Evolutionary conservation across 2,113 vertebrate species (phyloP).

Genomic region (Boulengeromyrus knoepffleri): DNA sequence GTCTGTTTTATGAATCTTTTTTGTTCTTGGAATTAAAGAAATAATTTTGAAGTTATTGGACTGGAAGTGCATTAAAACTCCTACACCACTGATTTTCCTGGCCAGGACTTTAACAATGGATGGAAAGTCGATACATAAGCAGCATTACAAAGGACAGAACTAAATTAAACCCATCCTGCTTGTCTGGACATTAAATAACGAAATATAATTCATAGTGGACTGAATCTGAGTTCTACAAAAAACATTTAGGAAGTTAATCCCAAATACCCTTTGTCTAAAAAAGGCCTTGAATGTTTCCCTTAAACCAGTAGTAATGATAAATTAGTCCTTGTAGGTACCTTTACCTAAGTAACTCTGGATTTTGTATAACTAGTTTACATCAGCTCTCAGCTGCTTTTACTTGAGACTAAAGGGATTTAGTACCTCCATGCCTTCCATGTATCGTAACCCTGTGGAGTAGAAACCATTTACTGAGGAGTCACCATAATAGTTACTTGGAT

Average conservation of each 20-base stretch:
- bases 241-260: not conserved
- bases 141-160: not conserved
- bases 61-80: not conserved
- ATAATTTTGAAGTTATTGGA: not conserved
- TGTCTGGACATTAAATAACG: not conserved
- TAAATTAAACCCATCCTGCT: not conserved
- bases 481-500: not conserved
- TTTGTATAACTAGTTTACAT: not conserved
- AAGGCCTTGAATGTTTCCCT: not conserved
- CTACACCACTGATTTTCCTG: not conserved
- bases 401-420: not conserved
- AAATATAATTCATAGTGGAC: not conserved
- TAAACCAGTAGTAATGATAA: not conserved
- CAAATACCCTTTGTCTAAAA: not conserved
- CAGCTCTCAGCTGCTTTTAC: not conserved
- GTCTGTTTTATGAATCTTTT: not conserved
- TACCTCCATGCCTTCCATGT: not conserved
- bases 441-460: not conserved
- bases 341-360: not conserved
- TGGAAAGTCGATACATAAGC: not conserved
- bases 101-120: not conserved
- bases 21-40: not conserved
- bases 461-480: not conserved
- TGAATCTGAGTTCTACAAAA: not conserved
- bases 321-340: not conserved